A percentile compares a stretch with the other conserved stretches of the same genome.
phyloP scores from a whole-genome alignment of 2,888 invertebrate genomes.

The Tupiocoris notatus region DNA sequence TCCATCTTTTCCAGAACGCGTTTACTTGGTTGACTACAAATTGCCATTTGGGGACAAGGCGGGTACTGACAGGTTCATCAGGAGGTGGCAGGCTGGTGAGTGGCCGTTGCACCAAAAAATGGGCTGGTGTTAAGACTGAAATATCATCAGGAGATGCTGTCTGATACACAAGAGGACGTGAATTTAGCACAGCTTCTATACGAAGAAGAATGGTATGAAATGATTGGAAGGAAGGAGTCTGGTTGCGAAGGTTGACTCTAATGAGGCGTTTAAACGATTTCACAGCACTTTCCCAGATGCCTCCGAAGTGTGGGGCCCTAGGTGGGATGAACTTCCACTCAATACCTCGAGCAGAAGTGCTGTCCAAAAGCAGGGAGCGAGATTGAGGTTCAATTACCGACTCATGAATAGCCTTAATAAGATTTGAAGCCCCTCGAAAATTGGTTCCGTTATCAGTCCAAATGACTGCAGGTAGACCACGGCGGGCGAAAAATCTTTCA shows the following conservation, averaged over 20 bases:
- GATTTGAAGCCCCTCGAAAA: not conserved
- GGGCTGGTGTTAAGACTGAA: not conserved
- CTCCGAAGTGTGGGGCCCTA: not conserved
- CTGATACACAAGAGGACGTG: not conserved
- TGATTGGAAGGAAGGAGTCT: not conserved
- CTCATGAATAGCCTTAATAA: not conserved
- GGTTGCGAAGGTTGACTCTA: not conserved
- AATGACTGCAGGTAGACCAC: not conserved
- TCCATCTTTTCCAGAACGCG: not conserved
- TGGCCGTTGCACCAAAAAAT: not conserved
- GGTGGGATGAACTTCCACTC: not conserved
- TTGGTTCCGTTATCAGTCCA: not conserved
- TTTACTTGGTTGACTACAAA: not conserved
- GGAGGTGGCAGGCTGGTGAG: not conserved
- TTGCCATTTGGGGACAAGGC: not conserved
- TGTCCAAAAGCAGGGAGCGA: not conserved
- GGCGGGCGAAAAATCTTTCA: not conserved
- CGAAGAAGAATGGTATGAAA: not conserved
- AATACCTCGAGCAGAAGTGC: not conserved
- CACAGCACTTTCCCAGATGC: not conserved
- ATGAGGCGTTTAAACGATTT: not conserved
- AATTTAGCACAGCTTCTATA: not conserved
- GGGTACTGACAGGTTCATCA: not conserved
- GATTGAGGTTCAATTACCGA: not conserved
- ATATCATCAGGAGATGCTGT: not conserved